These are phyloP conservation scores for Diabrotica virgifera DNA, from an alignment of 1,140 invertebrate species.

Conservation along the genomic window DNA sequence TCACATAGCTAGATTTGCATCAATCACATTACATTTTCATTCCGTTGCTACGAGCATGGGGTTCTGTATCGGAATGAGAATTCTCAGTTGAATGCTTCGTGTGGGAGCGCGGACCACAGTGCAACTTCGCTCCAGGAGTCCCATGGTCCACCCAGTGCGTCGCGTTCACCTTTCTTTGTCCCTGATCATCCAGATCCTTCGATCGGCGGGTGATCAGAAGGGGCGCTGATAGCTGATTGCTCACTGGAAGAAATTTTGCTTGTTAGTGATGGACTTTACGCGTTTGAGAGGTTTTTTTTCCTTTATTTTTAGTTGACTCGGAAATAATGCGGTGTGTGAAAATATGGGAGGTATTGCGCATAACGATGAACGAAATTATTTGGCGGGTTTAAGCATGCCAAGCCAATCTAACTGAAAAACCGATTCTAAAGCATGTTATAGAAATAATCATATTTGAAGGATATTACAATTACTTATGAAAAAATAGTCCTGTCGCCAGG, in stretches of 20 bases:
- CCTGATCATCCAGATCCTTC: neutral
- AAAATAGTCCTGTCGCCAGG: too few species aligned
- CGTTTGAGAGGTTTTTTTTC: neutral
- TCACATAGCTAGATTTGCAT: too few species aligned
- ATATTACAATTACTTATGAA: too few species aligned
- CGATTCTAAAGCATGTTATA: too few species aligned
- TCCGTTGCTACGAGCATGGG: too few species aligned
- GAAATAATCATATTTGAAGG: too few species aligned
- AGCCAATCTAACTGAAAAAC: too few species aligned
- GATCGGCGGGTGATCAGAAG: neutral
- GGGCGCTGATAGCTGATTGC: neutral
- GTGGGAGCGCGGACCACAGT: constrained; percentile 40
- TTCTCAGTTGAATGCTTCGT: constrained; percentile 38
- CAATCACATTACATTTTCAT: too few species aligned
- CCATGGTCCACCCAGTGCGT: neutral
- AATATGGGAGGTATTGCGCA: constrained; percentile 2
- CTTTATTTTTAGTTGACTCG: neutral
- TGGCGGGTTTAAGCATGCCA: too few species aligned
- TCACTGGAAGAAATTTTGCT: neutral
- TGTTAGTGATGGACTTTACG: neutral
- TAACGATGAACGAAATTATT: neutral
- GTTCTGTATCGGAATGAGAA: constrained; percentile 35
- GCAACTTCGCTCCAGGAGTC: constrained; percentile 18
- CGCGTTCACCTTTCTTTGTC: neutral
- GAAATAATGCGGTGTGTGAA: neutral